Evolutionary conservation across 2,888 invertebrate species (phyloP).

Genomic region (Chrysina gloriosa): DNA sequence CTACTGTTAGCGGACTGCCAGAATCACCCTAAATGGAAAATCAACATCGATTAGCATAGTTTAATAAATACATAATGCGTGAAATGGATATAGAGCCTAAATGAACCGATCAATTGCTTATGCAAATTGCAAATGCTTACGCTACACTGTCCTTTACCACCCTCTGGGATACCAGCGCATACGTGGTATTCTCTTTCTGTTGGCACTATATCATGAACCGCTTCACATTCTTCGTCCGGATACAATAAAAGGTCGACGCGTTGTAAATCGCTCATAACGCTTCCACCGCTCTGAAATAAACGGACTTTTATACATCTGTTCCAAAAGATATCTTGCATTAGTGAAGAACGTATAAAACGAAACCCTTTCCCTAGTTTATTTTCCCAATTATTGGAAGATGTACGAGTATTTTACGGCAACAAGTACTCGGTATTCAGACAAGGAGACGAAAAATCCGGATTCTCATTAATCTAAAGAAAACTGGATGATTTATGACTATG

Average conservation of each 20-base stretch:
- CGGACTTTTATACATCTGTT: not conserved
- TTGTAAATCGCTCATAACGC: conserved; percentile 58
- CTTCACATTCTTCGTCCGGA: conserved; percentile 51
- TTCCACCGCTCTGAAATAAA: conserved; percentile 58
- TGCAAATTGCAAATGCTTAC: conserved; percentile 46
- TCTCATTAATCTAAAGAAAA: too few relatives aligned
- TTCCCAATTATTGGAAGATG: too few relatives aligned
- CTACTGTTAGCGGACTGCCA: conserved; percentile 63
- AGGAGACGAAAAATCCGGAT: too few relatives aligned
- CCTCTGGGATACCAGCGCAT: conserved; percentile 63
- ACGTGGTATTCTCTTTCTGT: conserved; percentile 46
- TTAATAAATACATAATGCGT: too few relatives aligned
- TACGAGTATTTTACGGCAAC: too few relatives aligned
- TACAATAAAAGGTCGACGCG: conserved; percentile 61
- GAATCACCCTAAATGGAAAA: conserved; percentile 55
- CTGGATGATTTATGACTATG: too few relatives aligned
- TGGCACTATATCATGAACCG: conserved; percentile 27
- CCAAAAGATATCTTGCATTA: too few relatives aligned
- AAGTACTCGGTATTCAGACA: too few relatives aligned
- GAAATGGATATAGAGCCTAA: not conserved
- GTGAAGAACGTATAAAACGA: too few relatives aligned
- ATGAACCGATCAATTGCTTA: not conserved
- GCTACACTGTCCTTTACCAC: conserved; percentile 65
- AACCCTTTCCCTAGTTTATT: too few relatives aligned
- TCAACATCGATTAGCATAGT: not conserved